Evolutionary conservation across 1,140 invertebrate genomes (phyloP).

Genomic region (Leptestheria dahalacensis): DNA sequence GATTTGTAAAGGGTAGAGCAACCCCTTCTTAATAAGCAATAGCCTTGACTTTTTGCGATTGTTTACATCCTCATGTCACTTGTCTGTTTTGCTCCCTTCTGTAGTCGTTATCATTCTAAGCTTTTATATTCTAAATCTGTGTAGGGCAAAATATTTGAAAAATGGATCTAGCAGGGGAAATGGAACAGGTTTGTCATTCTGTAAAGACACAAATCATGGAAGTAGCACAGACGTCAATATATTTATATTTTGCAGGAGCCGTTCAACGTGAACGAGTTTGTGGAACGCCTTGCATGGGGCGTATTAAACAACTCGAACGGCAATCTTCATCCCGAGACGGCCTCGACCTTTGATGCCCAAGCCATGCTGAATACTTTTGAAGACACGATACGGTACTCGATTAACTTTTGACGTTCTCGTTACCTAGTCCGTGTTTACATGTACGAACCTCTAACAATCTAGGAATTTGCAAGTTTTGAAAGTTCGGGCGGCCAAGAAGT

Average conservation of each 20-base stretch:
- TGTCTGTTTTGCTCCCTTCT: too few relatives aligned
- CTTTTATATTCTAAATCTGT: too few relatives aligned
- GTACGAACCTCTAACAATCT: too few relatives aligned
- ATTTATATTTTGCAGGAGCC: conserved; percentile 49
- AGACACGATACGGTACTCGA: conserved; percentile 60
- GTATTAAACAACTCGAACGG: conserved; percentile 46
- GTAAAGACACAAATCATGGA: conserved; percentile 2
- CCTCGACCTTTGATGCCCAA: conserved; percentile 39
- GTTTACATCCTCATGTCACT: too few relatives aligned
- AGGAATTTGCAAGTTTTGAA: conserved; percentile 57
- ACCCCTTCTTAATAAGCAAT: too few relatives aligned
- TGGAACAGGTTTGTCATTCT: conserved; percentile 26
- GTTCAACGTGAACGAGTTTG: conserved; percentile 93
- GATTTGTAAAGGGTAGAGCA: too few relatives aligned
- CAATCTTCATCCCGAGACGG: conserved; percentile 46
- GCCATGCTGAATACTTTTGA: conserved; percentile 73
- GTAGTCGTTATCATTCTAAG: too few relatives aligned
- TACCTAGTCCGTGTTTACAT: conserved; percentile 18
- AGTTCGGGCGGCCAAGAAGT: conserved; percentile 72
- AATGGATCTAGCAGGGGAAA: conserved; percentile 18
- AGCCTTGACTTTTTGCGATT: too few relatives aligned
- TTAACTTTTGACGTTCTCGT: not conserved
- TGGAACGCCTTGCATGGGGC: conserved; percentile 85
- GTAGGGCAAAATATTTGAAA: not conserved
- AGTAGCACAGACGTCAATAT: not conserved